Evolutionary conservation across 2,113 vertebrate genomes (phyloP), one percentile per base, ranked within the genome.

Genomic region (Solenodon paradoxus): DNA sequence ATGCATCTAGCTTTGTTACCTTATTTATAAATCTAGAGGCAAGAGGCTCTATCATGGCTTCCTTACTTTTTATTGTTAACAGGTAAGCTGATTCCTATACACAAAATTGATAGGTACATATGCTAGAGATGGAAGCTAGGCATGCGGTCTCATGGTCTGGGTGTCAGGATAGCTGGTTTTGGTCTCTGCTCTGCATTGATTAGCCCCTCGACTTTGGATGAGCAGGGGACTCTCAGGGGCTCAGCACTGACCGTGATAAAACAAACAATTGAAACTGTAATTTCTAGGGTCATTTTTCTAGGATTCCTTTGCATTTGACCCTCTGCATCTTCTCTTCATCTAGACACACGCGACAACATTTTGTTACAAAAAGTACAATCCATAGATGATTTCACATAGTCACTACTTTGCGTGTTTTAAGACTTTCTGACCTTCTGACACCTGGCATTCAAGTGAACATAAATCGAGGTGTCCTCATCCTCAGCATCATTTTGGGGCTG

Each of bases 51-150:
- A 8, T 5, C 55, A 59, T 24, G 20, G 16, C 59, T 80, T 35
- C 78, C 80, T 47, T 63, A 66, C 57, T 81, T 42, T 87, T 90
- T 64, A 66, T 72, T 92, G 32, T 94, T 88, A 78, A 59, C 49
- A 40, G 1, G 3, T 20, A 72, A 83, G 28, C 57, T 6, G 5
- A 85, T 94, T 51, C n/a, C 17, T 81, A n/a, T 28, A 30, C 45
- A 55, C 40, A 90, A 79, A 63, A 77, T 82, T 10, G 2, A 59
- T 79, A 38, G 8, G 15, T 63, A 47, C 42, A 15, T 87, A 51
- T 89, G 79, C 40, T 24, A 75, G 49, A 35, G 51, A 55, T 26
- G 11, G 35, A 81, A 84, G 91, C 32, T 13, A 61, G 38, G 30
- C 22, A 8, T 0, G 2, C 57, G 63, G 30, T 61, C 32, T 42